Evolutionary conservation across 2,888 invertebrate genomes (phyloP).

Genomic region (Allolobophora icterica): DNA sequence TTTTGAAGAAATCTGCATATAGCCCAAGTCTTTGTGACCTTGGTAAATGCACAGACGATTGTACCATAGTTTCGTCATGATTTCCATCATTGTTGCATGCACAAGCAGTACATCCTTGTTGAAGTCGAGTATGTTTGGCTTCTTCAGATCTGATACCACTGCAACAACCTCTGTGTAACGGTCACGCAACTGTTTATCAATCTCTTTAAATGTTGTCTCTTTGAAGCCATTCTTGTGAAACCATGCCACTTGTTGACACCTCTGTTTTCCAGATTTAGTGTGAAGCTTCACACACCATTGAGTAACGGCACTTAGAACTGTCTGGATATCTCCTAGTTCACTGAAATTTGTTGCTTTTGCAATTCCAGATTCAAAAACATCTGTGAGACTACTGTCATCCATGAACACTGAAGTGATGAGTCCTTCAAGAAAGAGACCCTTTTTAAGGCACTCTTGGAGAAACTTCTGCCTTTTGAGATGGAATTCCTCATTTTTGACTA

Average conservation of each 20-base stretch:
- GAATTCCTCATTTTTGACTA: neutral
- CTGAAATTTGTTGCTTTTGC: slow-evolving; percentile 20
- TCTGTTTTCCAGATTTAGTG: neutral
- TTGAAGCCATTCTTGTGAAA: neutral
- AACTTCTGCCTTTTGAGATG: neutral
- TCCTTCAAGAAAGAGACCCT: neutral
- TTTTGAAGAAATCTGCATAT: neutral
- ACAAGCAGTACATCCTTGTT: neutral
- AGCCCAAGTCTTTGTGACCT: slow-evolving; percentile 19
- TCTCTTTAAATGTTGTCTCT: neutral
- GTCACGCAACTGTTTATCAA: neutral
- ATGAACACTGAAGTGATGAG: neutral
- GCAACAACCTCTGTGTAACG: neutral
- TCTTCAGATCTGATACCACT: neutral
- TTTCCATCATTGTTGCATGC: neutral
- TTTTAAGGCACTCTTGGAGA: neutral
- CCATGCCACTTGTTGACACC: neutral
- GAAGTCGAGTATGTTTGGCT: neutral
- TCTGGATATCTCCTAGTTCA: slow-evolving; percentile 15
- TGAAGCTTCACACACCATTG: neutral
- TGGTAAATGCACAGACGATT: slow-evolving; percentile 18
- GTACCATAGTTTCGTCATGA: slow-evolving; percentile 12
- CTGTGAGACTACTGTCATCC: neutral
- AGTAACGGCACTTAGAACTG: neutral
- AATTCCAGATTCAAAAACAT: neutral